A percentile compares a stretch with the other conserved stretches of the same genome.
Conservation (phyloP, 1,140 invertebrate genomes). For the Lasioglossum baleicum region DNA sequence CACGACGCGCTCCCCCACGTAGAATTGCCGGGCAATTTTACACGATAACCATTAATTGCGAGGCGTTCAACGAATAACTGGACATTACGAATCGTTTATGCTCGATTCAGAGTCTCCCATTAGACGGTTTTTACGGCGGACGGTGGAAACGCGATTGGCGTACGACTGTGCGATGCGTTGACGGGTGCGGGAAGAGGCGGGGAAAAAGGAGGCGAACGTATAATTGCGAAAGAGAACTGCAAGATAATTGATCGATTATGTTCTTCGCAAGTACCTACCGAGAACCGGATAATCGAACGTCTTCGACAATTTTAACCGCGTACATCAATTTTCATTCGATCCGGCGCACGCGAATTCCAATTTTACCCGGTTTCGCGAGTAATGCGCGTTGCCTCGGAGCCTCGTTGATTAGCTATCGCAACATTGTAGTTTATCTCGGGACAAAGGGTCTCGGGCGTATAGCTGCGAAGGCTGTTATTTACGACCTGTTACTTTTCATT, state of each 20-base stretch:
- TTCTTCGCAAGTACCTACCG: neutral
- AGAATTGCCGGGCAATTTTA: conserved; percentile 44
- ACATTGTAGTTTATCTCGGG: conserved; percentile 1
- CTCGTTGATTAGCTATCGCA: conserved; percentile 1
- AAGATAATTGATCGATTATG: conserved; percentile 32
- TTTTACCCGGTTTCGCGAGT: neutral
- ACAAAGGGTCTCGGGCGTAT: neutral
- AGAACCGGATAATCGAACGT: conserved; percentile 1
- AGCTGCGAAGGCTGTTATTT: neutral
- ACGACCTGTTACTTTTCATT: too few species aligned
- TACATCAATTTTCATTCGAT: neutral
- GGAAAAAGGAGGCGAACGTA: conserved; percentile 14
- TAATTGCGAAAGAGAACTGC: conserved; percentile 33
- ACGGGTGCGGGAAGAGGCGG: neutral
- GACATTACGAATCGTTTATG: conserved; percentile 64
- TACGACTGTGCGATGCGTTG: neutral
- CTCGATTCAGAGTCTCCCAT: conserved; percentile 48
- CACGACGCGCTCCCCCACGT: conserved; percentile 14
- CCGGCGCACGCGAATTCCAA: neutral
- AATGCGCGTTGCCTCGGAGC: too few species aligned
- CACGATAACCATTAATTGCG: conserved; percentile 67
- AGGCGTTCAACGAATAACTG: conserved; percentile 54
- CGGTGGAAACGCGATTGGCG: conserved; percentile 15
- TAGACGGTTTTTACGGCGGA: conserved; percentile 51
- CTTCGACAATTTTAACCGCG: neutral